Percentiles rank a stretch among this genome's conserved stretches.
Evolutionary conservation across 1,140 invertebrate species (phyloP).

Genomic region (Mamestra configurata): DNA sequence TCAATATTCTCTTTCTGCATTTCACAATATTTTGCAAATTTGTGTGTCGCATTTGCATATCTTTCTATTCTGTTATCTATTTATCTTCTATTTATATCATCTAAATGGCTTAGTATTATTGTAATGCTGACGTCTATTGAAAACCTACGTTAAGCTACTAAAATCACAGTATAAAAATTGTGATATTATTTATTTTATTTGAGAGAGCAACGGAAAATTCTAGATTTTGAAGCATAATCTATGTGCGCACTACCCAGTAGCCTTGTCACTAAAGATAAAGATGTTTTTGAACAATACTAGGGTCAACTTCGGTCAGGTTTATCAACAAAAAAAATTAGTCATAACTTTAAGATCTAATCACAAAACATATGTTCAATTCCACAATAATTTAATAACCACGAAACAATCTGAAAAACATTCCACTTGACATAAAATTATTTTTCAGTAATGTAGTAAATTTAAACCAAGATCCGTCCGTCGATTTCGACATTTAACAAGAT

Average conservation of each 20-base stretch:
- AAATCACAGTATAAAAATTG: no score
- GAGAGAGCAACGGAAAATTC: background rate
- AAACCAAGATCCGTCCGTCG: constrained; percentile 20
- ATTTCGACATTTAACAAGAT: constrained; percentile 28
- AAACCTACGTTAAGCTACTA: no score
- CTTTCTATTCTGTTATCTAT: background rate
- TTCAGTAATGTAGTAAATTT: constrained; percentile 24
- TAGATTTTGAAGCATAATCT: constrained; percentile 28
- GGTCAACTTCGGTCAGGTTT: constrained; percentile 26
- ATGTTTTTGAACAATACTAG: constrained; percentile 13
- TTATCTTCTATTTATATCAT: background rate
- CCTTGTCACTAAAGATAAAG: constrained; percentile 25
- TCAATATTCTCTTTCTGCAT: background rate
- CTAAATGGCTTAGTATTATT: background rate
- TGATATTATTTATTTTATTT: background rate
- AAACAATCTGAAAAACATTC: background rate
- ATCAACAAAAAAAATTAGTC: background rate
- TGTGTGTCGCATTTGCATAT: constrained; percentile 2
- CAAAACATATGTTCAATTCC: no score
- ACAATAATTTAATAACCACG: background rate
- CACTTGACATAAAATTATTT: constrained; percentile 6
- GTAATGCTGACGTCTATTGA: background rate
- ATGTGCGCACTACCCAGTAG: constrained; percentile 14
- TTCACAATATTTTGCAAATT: constrained; percentile 17
- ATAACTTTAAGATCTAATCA: background rate